Conservation (phyloP, 2,888 invertebrate species). For the Andrena trimmerana region DNA sequence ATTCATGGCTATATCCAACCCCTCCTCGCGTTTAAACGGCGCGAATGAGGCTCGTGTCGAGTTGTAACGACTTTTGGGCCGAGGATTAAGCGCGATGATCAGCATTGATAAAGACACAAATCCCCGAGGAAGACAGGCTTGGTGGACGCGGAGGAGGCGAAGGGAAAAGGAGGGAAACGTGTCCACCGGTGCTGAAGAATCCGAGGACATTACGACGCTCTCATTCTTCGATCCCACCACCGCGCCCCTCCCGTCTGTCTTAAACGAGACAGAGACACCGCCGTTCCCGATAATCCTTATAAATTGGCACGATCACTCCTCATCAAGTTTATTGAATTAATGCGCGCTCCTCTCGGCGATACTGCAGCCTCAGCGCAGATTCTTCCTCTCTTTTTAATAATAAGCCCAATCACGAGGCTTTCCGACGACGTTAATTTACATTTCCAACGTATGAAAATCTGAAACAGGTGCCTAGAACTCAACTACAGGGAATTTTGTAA, state of each 20-base stretch:
- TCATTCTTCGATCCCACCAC: conserved; percentile 44
- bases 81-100: conserved; percentile 71
- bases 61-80: conserved; percentile 67
- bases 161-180: conserved; percentile 48
- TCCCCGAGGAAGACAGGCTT: conserved; percentile 49
- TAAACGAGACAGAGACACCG: conserved; percentile 64
- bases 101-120: conserved; percentile 65
- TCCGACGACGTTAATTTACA: conserved; percentile 3
- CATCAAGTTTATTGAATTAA: conserved; percentile 80
- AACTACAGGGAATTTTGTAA: no score
- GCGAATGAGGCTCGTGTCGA: conserved; percentile 64
- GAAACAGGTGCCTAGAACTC: no score
- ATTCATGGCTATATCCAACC: conserved; percentile 15
- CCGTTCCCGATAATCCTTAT: conserved; percentile 73
- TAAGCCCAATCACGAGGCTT: neutral
- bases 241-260: conserved; percentile 31
- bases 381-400: neutral
- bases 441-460: neutral
- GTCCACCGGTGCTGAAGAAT: conserved; percentile 73
- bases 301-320: conserved; percentile 76
- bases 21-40: conserved; percentile 27
- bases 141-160: conserved; percentile 24
- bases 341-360: conserved; percentile 49
- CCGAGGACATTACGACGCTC: conserved; percentile 70
- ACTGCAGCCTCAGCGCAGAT: conserved; percentile 28